Base-by-base conservation (phyloP, 2,113 vertebrate genomes). In the Pontoporia blainvillei region DNA sequence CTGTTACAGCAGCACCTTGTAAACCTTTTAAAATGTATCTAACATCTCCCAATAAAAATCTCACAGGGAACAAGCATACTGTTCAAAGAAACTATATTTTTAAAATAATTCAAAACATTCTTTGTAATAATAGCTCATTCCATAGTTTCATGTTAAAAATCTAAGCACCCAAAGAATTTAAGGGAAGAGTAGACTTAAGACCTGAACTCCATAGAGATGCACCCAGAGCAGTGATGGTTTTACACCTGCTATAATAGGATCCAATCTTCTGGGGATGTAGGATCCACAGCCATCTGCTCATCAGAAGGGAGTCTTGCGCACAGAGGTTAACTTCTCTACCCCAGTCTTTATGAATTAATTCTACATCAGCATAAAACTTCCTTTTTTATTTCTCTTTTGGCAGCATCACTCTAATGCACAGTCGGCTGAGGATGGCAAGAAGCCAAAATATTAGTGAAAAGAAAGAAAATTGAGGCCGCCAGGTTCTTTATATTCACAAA, bases 81-180 rank as follows among this genome's bases (percentile, higher is more conserved):
- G 3, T 25, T 66, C 44, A 87, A 93, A 97, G 72, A 96, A 88
- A 97, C 41, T 29, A 34, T 79, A 95, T 95, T 97, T 95, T 97
- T 85, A 95, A 97, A 97, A 97, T 96, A 86, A 95, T 78, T 97
- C 69, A 61, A 76, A 0, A 89, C 93, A 94, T 15, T 97, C 87
- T 73, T 94, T 86, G 67, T 67, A 67, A 67, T 79, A 71, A 66
- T 66, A 97, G 87, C 54, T 96, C 85, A 97, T 96, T 87, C 83
- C 64, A 92, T 31, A 46, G 59, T 94, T 97, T 98, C 95, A 97
- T 97, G 87, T 96, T 90, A 95, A 96, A 98, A 95, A 84, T 86
- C 92, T 93, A 69, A 95, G 96, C 94, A 97, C 94, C 57, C 89
- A 93, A 59, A 76, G 89, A 81, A 95, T 88, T 96, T 97, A 97